Percentiles rank a stretch among this genome's conserved stretches.
Conservation (phyloP, 2,888 invertebrate genomes). For the Mesorhabditis spiculigera region DNA sequence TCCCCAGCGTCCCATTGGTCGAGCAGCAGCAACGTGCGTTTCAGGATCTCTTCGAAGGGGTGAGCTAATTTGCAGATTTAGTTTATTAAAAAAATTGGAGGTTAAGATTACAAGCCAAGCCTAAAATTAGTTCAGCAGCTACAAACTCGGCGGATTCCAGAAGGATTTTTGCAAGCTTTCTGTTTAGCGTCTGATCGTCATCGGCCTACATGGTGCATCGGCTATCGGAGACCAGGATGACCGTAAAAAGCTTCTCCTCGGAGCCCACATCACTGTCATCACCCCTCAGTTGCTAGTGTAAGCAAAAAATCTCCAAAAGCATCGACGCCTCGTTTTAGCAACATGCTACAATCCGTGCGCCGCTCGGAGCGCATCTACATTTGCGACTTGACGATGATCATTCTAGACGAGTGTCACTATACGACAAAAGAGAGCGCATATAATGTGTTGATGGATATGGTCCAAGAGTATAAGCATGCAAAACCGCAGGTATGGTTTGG, state of each 20-base stretch:
- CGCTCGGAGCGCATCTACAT: conserved; percentile 43
- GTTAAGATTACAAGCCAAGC: too few species aligned
- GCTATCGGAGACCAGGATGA: conserved; percentile 20
- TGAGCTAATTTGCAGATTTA: not conserved
- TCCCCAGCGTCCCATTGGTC: conserved; percentile 55
- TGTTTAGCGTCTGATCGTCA: conserved; percentile 23
- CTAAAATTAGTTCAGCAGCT: too few species aligned
- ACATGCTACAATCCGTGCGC: conserved; percentile 44
- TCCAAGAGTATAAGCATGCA: conserved; percentile 17
- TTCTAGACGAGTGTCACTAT: conserved; percentile 55
- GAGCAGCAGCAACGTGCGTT: conserved; percentile 43
- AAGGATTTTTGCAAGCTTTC: too few species aligned
- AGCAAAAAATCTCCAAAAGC: conserved; percentile 9
- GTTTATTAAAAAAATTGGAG: not conserved
- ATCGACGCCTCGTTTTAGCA: conserved; percentile 17
- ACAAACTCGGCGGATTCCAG: too few species aligned
- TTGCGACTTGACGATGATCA: conserved; percentile 46
- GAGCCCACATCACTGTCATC: conserved; percentile 36
- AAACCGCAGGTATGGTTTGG: not conserved
- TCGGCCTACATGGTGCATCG: conserved; percentile 45
- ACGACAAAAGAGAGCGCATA: conserved; percentile 27
- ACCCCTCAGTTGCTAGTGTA: conserved; percentile 49
- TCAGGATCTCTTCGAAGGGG: conserved; percentile 21
- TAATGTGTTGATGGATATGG: conserved; percentile 16
- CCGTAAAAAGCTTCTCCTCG: conserved; percentile 20